A percentile compares a stretch with the other conserved stretches of the same genome.
Evolutionary conservation across 92 coral and sea anemone genomes (phyloP).

Genomic region (Muricea muricata): DNA sequence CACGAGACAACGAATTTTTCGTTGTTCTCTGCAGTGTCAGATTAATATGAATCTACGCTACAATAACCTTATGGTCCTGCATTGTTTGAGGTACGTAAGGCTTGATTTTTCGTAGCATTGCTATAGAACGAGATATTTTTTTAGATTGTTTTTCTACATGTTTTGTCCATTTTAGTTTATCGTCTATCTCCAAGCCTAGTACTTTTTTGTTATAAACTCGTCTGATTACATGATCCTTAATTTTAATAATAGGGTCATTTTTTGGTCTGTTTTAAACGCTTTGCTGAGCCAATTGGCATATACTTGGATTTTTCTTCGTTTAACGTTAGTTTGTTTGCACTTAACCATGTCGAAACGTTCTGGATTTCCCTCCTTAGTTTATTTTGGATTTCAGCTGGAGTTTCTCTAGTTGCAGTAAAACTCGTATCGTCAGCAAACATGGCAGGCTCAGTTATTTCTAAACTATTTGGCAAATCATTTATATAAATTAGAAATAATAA

Average conservation of each 20-base stretch:
- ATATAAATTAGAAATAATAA: no score
- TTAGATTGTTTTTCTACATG: not conserved
- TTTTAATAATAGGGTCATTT: not conserved
- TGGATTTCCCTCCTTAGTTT: not conserved
- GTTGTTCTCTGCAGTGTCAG: no score
- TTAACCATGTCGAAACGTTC: not conserved
- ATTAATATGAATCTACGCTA: no score
- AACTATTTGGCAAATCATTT: no score
- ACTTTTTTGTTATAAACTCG: not conserved
- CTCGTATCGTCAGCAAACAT: no score
- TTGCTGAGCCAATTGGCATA: not conserved
- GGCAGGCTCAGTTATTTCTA: no score
- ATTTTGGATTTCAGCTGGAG: not conserved
- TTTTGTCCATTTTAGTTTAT: not conserved
- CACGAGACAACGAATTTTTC: no score
- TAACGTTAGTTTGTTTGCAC: not conserved
- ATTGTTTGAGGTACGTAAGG: no score
- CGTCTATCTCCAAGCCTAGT: not conserved
- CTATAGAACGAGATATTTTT: no score
- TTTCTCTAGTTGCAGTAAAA: not conserved
- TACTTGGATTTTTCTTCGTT: constrained; percentile 2
- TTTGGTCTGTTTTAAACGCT: not conserved
- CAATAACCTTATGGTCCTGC: no score
- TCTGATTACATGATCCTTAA: not conserved
- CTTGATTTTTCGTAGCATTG: no score